A percentile compares a stretch with the other conserved stretches of the same genome.
Evolutionary conservation across 2,113 vertebrate species (phyloP).

Genomic region (Tonatia bakeri): DNA sequence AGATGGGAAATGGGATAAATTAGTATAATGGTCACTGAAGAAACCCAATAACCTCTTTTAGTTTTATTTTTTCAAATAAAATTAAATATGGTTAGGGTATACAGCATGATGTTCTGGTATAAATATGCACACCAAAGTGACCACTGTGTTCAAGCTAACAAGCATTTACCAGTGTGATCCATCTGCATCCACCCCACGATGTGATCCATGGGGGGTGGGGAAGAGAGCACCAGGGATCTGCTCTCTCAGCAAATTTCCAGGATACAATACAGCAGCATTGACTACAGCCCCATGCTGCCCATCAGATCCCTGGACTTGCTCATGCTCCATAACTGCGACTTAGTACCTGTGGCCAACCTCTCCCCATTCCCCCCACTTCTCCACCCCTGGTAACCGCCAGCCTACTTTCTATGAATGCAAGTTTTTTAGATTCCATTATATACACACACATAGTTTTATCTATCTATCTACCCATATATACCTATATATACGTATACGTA

Average conservation of each 20-base stretch:
- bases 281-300: neutral
- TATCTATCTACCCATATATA: neutral
- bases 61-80: neutral
- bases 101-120: neutral
- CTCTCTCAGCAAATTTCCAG: neutral
- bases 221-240: neutral
- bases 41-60: neutral
- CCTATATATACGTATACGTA: neutral
- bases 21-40: neutral
- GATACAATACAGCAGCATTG: neutral
- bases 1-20: neutral
- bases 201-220: neutral
- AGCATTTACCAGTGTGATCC: neutral
- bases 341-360: neutral
- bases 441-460: neutral
- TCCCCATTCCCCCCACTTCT: neutral
- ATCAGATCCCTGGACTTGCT: too few relatives aligned
- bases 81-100: neutral
- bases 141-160: neutral
- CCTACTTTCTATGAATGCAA: neutral
- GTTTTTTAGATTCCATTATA: neutral
- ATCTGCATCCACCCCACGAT: neutral
- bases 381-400: neutral
- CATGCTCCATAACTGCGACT: too few relatives aligned
- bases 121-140: neutral